Conservation (phyloP, 2,113 vertebrate genomes). For the Toxostoma redivivum region DNA sequence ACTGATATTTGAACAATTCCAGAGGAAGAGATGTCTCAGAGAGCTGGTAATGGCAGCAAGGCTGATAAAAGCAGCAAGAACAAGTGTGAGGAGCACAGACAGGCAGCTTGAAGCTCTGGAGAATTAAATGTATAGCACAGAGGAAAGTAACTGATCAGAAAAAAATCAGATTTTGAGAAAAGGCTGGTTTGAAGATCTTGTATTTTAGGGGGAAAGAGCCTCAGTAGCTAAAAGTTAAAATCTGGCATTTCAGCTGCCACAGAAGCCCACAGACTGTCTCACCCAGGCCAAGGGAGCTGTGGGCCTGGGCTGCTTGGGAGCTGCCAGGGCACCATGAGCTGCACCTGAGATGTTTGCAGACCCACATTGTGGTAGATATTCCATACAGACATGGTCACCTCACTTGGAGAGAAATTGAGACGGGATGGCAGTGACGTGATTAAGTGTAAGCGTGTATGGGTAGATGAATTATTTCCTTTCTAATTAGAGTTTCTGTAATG, state of each 20-base stretch:
- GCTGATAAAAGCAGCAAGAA: not conserved
- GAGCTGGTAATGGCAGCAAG: not conserved
- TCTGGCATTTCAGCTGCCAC: not conserved
- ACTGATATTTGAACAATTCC: not conserved
- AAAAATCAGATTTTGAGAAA: not conserved
- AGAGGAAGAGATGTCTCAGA: not conserved
- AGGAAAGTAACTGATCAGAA: not conserved
- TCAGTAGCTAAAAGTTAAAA: not conserved
- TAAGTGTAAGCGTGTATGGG: rapidly evolving
- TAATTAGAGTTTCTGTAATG: not conserved
- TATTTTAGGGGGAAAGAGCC: not conserved
- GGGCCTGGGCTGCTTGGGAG: not conserved
- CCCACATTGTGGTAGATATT: rapidly evolving
- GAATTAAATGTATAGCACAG: rapidly evolving
- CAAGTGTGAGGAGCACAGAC: not conserved
- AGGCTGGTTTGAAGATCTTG: not conserved
- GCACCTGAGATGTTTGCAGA: rapidly evolving
- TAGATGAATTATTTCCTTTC: not conserved
- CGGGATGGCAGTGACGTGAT: rapidly evolving
- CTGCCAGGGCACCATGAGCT: not conserved
- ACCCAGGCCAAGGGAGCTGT: not conserved
- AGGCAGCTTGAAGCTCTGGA: not conserved
- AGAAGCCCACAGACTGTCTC: not conserved
- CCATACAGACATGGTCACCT: not conserved
- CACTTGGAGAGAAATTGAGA: not conserved